Conservation (phyloP, 1,140 invertebrate species). For the Mya arenaria region DNA sequence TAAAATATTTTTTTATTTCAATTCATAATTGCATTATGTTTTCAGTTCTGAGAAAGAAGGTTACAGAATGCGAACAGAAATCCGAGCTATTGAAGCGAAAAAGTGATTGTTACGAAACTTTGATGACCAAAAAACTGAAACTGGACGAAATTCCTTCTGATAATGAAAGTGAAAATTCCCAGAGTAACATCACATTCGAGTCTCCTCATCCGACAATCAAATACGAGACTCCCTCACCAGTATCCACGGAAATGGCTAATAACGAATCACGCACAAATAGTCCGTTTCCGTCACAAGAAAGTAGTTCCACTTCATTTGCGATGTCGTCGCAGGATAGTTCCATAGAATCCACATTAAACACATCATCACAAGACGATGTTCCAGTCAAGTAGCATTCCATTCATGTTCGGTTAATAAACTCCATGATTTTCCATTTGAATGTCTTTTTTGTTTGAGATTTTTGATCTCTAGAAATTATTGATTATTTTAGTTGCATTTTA, state of each 20-base stretch:
- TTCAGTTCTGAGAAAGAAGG: conserved; percentile 49
- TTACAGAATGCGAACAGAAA: conserved; percentile 48
- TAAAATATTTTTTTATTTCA: not conserved
- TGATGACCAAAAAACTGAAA: conserved; percentile 50
- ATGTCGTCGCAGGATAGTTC: not conserved
- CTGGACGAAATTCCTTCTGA: conserved; percentile 24
- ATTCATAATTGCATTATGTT: not conserved
- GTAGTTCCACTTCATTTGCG: not conserved
- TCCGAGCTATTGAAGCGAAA: conserved; percentile 44
- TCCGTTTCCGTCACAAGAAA: conserved; percentile 27
- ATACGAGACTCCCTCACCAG: not conserved
- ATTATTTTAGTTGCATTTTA: no score
- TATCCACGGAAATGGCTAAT: not conserved
- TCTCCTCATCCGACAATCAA: not conserved
- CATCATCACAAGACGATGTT: no score
- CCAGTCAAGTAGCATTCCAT: no score
- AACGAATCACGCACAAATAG: not conserved
- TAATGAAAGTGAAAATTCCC: not conserved
- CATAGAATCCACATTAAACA: no score
- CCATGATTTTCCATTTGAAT: no score
- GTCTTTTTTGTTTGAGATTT: no score
- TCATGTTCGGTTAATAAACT: no score
- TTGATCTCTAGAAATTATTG: no score
- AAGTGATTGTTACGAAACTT: conserved; percentile 47
- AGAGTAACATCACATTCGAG: not conserved